A percentile compares a stretch with the other conserved stretches of the same genome.
These are phyloP conservation scores for Coryphaenoides rupestris DNA, from an alignment of 2,113 vertebrate species.

Conservation along the genomic window DNA sequence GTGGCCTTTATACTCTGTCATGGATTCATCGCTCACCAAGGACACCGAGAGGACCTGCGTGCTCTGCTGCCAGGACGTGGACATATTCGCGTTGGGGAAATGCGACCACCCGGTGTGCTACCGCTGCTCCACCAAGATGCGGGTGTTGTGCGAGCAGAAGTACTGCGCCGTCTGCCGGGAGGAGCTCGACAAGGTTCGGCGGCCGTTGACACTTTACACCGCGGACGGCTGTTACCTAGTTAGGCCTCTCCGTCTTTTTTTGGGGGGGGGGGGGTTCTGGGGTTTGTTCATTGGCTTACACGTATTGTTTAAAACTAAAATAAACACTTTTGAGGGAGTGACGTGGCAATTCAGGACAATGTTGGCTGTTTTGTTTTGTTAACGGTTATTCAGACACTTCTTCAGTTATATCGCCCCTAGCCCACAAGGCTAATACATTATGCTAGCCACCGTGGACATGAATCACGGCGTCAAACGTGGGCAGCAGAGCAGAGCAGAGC, in stretches of 20 bases:
- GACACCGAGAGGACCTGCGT: conserved; percentile 80
- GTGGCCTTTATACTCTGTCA: conserved; percentile 20
- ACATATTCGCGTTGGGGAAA: conserved; percentile 88
- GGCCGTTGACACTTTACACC: conserved; percentile 22
- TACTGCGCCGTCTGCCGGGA: conserved; percentile 98
- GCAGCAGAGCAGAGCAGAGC: no score
- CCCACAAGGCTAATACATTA: no score
- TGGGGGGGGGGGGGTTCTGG: no score
- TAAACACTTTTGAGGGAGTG: no score
- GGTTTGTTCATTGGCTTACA: no score
- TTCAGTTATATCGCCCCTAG: no score
- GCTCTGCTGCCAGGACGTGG: conserved; percentile 91
- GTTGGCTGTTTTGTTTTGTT: no score
- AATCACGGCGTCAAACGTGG: no score
- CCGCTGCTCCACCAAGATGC: conserved; percentile 96
- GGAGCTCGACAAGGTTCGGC: conserved; percentile 89
- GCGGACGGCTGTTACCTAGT: conserved; percentile 27
- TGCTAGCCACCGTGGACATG: no score
- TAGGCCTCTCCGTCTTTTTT: conserved; percentile 33
- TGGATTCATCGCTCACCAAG: conserved; percentile 59
- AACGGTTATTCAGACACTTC: no score
- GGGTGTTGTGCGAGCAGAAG: conserved; percentile 91
- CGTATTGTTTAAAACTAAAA: no score
- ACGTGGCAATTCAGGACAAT: no score
- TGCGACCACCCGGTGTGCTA: conserved; percentile 97